phyloP scores from a whole-genome alignment of 2,888 invertebrate genomes.

The Theristus sp. region DNA sequence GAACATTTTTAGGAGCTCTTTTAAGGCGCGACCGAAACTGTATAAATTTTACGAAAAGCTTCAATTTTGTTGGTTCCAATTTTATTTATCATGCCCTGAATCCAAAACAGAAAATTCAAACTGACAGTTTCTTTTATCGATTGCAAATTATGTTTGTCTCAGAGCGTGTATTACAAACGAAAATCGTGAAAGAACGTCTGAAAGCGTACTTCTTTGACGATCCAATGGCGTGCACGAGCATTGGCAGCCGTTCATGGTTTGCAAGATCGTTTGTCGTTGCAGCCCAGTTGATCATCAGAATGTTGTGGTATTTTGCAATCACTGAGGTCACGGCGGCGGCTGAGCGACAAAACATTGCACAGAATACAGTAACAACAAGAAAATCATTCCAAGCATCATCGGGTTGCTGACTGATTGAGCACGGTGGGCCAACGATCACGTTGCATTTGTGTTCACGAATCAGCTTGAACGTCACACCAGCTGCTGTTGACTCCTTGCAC shows the following conservation, averaged over 20 bases:
- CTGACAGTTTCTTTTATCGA: no score
- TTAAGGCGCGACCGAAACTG: slow-evolving; percentile 4
- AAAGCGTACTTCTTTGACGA: background rate
- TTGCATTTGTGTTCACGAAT: background rate
- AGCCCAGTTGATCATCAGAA: background rate
- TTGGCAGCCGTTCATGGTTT: background rate
- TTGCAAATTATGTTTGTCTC: no score
- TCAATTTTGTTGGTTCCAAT: no score
- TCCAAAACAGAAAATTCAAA: no score
- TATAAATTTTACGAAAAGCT: no score
- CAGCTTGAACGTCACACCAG: background rate
- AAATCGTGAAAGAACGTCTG: no score
- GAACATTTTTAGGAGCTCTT: slow-evolving; percentile 1
- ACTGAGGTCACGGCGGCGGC: background rate
- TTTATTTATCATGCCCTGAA: no score
- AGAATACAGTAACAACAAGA: no score
- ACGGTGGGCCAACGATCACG: background rate
- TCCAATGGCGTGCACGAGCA: background rate
- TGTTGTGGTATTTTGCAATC: background rate
- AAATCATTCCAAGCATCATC: background rate
- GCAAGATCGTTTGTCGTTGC: background rate
- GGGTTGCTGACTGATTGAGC: background rate
- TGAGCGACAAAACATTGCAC: no score
- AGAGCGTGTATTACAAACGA: no score
- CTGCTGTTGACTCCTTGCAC: background rate